These are phyloP conservation scores for Linnaemya tessellans DNA, from an alignment of 2,888 invertebrate genomes.

Conservation along the genomic window DNA sequence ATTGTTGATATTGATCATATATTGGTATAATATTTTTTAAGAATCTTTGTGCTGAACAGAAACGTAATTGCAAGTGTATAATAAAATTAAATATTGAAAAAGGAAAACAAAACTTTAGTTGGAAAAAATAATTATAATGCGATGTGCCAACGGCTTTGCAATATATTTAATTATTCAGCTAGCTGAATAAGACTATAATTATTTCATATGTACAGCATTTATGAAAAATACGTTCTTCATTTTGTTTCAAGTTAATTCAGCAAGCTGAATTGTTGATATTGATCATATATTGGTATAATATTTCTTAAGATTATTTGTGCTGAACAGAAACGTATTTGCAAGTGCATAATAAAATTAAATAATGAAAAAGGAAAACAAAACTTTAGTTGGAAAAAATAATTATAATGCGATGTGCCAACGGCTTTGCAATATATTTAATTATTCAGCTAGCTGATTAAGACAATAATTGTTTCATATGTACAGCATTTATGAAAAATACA, in stretches of 20 bases:
- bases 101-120: background rate
- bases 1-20: background rate
- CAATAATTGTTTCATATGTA: background rate
- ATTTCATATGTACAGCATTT: background rate
- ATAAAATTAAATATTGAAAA: too few species aligned
- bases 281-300: background rate
- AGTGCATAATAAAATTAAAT: too few species aligned
- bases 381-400: background rate
- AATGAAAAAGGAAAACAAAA: conserved; percentile 6
- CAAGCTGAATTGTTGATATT: background rate
- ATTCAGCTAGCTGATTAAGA: conserved; percentile 2
- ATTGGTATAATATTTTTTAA: background rate
- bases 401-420: background rate
- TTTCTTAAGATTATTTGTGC: too few species aligned
- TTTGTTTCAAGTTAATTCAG: background rate
- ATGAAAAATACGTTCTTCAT: background rate
- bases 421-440: background rate
- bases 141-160: background rate
- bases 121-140: background rate
- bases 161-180: background rate
- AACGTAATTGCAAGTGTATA: too few species aligned
- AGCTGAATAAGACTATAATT: background rate
- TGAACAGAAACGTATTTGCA: too few species aligned
- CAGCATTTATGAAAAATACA: background rate
- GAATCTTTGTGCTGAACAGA: too few species aligned